Base-by-base conservation (phyloP, 2,888 invertebrate species). In the Epistrophe eligans region DNA sequence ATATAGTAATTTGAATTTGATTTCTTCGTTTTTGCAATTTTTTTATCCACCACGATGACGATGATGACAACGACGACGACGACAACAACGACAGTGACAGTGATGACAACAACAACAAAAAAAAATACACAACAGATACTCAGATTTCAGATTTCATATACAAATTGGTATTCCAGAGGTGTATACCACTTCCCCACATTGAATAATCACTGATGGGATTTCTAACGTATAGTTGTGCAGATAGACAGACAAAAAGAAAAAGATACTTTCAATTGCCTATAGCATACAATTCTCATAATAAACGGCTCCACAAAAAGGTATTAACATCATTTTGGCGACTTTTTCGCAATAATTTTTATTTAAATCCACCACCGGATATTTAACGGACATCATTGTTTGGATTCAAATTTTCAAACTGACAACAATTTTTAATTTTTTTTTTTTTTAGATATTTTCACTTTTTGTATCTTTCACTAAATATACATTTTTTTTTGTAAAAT, bases 121-220 rank as follows among this genome's bases (percentile, higher is more conserved):
- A 35, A 48, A 28, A 2, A 72, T 17, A 64, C 28, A 55, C 66
- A 66, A 52, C 24, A 66, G 35, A 66, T 32, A 57, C 62, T 62
- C 62, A 43, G 62, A 45, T 55, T 57, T 57, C 35, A 35, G 57
- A 57, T 55, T 57, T 57, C 35, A 35, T 32, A 57, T 57, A 62
- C 28, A 40, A 66, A 73, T 73, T 77, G 19, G 24, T 83, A 83
- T 77, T 77, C 77, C 77, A 57, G 19, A 77, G 76, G 62, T 55
- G 76, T 62, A 60, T 15, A 32, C 17, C 66, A 76, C 67, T 77
- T 67, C 60, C 43, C 66, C 66, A 67, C 55, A 76, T 57, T 77
- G 58, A 60, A 43, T 62, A 57, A 57, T 70, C 60, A 71, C 80
- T 62, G 48, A 60, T 62, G 48, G 70, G 48, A 70, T 62, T 40